Conservation (phyloP, 2,888 invertebrate species). For the Selenia dentaria region DNA sequence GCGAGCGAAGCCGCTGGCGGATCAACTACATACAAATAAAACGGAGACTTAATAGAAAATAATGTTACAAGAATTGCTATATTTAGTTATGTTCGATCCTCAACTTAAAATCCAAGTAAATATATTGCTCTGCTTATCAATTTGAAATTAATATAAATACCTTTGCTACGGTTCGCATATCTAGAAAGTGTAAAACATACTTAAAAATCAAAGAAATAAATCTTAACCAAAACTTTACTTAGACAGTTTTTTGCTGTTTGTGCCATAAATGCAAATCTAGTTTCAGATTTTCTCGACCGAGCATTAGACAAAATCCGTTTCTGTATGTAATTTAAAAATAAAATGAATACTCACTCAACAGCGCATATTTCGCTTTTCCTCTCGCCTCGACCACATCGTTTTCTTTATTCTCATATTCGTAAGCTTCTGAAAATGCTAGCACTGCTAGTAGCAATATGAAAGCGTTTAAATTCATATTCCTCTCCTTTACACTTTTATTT, state of each 20-base stretch:
- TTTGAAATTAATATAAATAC: too few species aligned
- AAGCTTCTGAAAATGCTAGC: slow-evolving; percentile 31
- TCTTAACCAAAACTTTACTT: too few species aligned
- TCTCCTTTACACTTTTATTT: slow-evolving; percentile 2
- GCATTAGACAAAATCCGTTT: not conserved
- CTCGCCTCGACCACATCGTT: slow-evolving; percentile 52
- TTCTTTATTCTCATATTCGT: slow-evolving; percentile 33
- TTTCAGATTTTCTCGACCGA: not conserved
- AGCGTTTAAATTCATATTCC: slow-evolving; percentile 24
- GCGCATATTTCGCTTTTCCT: slow-evolving; percentile 68
- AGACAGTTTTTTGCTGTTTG: not conserved
- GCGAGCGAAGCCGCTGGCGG: too few species aligned
- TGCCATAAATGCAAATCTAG: slow-evolving; percentile 4
- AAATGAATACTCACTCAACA: slow-evolving; percentile 62
- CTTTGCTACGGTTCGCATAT: too few species aligned
- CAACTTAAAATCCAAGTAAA: too few species aligned
- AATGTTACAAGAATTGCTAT: too few species aligned
- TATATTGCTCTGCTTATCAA: too few species aligned
- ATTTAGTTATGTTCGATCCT: too few species aligned
- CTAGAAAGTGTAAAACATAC: too few species aligned
- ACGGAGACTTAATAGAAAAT: too few species aligned
- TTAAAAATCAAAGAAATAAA: too few species aligned
- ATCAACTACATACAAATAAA: too few species aligned
- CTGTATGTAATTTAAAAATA: slow-evolving; percentile 9
- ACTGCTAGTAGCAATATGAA: slow-evolving; percentile 25